Percentiles rank a stretch among this genome's conserved stretches.
Conservation (phyloP, 53 echinoderm and acorn worm genomes). For the Arbacia lixula region DNA sequence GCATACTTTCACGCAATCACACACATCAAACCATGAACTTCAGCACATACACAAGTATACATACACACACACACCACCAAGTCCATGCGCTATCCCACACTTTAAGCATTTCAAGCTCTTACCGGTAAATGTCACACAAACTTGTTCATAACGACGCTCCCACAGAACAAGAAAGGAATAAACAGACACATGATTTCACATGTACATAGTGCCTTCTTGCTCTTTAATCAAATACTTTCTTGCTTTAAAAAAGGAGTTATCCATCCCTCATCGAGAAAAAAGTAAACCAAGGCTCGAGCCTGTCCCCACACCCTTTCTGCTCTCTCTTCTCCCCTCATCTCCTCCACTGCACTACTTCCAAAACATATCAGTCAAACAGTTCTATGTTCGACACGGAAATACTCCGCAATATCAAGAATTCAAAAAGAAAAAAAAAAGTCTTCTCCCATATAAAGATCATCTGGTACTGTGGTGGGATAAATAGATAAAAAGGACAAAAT, state of each 20-base stretch:
- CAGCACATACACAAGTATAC: too few species aligned
- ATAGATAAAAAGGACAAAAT: constrained; percentile 58
- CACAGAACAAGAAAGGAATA: background rate
- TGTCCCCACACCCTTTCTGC: background rate
- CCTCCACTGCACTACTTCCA: background rate
- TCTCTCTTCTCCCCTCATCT: background rate
- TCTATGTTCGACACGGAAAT: constrained; percentile 22
- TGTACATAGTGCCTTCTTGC: constrained; percentile 32
- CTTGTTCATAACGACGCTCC: too few species aligned
- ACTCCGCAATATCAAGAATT: constrained; percentile 26
- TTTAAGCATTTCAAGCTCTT: too few species aligned
- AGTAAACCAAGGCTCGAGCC: constrained; percentile 25
- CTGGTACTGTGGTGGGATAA: constrained; percentile 45
- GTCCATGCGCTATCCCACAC: too few species aligned
- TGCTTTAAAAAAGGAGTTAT: constrained; percentile 5
- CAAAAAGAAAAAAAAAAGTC: background rate
- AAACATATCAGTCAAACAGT: background rate
- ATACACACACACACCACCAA: too few species aligned
- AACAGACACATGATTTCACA: background rate
- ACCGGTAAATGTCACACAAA: too few species aligned
- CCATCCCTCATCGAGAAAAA: constrained; percentile 11
- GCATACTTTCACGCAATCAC: background rate
- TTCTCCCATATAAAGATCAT: constrained; percentile 36
- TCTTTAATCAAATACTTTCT: constrained; percentile 22
- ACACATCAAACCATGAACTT: background rate